Conservation (phyloP, 2,888 invertebrate species). For the Heliconius sara region DNA sequence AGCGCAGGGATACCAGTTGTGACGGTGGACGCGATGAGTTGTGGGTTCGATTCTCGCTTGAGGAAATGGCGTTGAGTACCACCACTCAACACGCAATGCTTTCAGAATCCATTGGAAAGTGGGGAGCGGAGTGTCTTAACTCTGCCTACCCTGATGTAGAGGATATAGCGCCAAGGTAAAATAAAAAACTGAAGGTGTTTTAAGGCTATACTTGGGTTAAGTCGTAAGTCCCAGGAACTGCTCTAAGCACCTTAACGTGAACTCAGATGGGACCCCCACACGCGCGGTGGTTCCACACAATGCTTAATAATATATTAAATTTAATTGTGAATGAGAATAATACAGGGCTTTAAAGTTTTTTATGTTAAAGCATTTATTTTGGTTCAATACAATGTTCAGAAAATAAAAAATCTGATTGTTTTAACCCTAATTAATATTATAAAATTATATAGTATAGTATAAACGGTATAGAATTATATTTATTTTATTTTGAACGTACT, state of each 20-base stretch:
- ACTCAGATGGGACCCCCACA: too few relatives aligned
- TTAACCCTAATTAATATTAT: too few relatives aligned
- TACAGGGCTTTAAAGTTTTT: not conserved
- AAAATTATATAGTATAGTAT: too few relatives aligned
- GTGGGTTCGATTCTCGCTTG: not conserved
- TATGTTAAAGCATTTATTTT: too few relatives aligned
- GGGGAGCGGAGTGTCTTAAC: not conserved
- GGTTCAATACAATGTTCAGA: too few relatives aligned
- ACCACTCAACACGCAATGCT: too few relatives aligned
- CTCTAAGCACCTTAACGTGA: not conserved
- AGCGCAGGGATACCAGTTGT: not conserved
- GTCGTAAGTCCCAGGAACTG: not conserved
- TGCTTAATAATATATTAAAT: not conserved
- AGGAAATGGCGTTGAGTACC: too few relatives aligned
- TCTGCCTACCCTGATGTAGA: not conserved
- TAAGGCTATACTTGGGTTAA: too few relatives aligned
- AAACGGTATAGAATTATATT: not conserved
- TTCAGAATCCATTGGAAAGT: too few relatives aligned
- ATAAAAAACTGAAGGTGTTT: not conserved
- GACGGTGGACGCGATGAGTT: not conserved
- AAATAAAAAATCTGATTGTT: too few relatives aligned
- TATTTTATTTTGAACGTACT: not conserved
- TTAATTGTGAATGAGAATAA: not conserved
- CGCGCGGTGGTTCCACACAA: not conserved
- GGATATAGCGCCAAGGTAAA: not conserved